Evolutionary conservation across 2,113 vertebrate species (phyloP), one percentile per base, ranked within the genome.

Genomic region (Hemicordylus capensis): DNA sequence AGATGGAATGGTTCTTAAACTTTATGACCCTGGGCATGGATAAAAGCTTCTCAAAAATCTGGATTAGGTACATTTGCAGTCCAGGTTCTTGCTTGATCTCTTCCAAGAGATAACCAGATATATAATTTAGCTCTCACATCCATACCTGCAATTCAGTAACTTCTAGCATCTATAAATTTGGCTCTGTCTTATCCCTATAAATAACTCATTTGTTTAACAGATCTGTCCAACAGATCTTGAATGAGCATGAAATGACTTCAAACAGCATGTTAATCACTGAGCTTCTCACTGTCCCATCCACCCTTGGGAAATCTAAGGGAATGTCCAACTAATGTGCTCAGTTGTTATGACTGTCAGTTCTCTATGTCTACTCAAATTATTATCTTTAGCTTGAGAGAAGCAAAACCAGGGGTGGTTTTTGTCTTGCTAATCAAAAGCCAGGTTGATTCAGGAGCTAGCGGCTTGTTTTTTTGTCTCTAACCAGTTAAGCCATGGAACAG

Each of bases 141-240:
- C 28, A 58, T 64, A 69, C 70, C 63, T 77, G 48, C 26, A 77
- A 34, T 31, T 39, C 17, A 69, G 61, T 39, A 77, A 61, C 28
- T 78, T 75, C 46, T 12, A 48, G 48, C 39, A 51, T 24, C 42
- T 6, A 51, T 51, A 24, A 26, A 64, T 64, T 79, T 22, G 37
- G 19, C 26, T 61, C 31, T 37, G 37, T 9, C 66, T 19, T 8
- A n/a, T 61, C 54, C 58, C 34, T 48, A 10, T 48, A 85, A 76
- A 64, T 89, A 44, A 76, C 78, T 81, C 39, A 64, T 81, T 86
- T 44, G 58, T 76, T 77, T 72, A 46, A 81, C 11, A 64, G 70
- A 76, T 58, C 17, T 69, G 34, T 59, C 63, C 59, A 67, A 61
- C 54, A 54, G 46, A 46, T 59, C 81, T 82, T 79, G 28, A 46